These are phyloP conservation scores for Raja brachyura DNA, from an alignment of 2,113 vertebrate species.

Conservation along the genomic window DNA sequence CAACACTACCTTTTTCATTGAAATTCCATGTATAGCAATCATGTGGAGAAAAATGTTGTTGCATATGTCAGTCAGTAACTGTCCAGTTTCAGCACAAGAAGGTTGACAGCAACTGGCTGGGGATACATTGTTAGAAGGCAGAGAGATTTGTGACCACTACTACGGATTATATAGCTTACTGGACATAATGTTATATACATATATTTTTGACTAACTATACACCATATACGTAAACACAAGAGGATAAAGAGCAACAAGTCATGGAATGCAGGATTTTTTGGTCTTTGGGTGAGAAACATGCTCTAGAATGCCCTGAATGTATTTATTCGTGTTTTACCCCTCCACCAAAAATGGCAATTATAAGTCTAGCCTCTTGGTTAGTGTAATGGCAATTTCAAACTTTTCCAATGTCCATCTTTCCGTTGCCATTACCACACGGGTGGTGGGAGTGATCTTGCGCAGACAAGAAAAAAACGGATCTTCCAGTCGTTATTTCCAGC, in stretches of 20 bases:
- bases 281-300: background rate
- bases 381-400: too few relatives aligned
- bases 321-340: background rate
- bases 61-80: background rate
- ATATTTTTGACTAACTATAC: background rate
- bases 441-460: too few relatives aligned
- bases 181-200: background rate
- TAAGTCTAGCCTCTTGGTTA: background rate
- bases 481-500: too few relatives aligned
- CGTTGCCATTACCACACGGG: too few relatives aligned
- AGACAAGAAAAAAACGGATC: too few relatives aligned
- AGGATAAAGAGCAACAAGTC: background rate
- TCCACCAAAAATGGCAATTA: background rate
- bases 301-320: background rate
- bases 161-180: background rate
- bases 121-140: background rate
- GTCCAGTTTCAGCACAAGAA: background rate
- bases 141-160: background rate
- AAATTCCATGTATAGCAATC: background rate
- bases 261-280: background rate
- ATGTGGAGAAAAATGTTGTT: background rate
- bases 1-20: background rate
- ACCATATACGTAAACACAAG: background rate
- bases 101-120: background rate
- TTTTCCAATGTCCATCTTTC: too few relatives aligned